Conservation (phyloP, 2,888 invertebrate species). For the Maniola hyperantus region DNA sequence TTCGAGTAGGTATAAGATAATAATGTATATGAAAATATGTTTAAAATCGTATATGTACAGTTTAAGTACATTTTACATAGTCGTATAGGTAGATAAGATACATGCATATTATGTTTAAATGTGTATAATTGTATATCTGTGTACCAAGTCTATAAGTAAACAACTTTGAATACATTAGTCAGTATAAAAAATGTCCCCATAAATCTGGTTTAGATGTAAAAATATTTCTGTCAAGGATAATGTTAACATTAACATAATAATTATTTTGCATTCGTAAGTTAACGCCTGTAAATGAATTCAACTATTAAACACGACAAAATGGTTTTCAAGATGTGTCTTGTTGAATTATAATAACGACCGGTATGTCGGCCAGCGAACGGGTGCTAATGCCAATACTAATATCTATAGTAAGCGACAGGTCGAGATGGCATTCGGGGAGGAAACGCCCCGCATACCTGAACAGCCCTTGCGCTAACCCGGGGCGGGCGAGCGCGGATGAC, state of each 20-base stretch:
- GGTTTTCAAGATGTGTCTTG: conserved; percentile 49
- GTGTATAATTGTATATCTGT: background rate
- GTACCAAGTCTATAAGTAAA: background rate
- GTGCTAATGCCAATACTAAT: conserved; percentile 63
- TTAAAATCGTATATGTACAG: no score
- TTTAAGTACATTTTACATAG: background rate
- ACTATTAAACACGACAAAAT: conserved; percentile 46
- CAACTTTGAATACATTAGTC: conserved; percentile 21
- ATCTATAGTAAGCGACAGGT: no score
- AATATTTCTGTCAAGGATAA: conserved; percentile 39
- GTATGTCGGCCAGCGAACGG: conserved; percentile 57
- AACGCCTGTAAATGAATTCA: conserved; percentile 38
- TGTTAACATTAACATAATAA: conserved; percentile 39
- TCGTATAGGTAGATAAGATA: background rate
- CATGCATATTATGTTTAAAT: background rate
- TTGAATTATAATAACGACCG: conserved; percentile 59
- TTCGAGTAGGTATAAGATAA: no score
- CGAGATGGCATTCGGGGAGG: no score
- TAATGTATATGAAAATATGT: no score
- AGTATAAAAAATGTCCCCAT: conserved; percentile 29
- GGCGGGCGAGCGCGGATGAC: no score
- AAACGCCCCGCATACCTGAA: no score
- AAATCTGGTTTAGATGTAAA: conserved; percentile 29
- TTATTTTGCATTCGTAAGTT: conserved; percentile 32
- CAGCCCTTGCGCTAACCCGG: no score